These are phyloP conservation scores for Eudemis profundana DNA, from an alignment of 2,888 invertebrate genomes.

Conservation along the genomic window DNA sequence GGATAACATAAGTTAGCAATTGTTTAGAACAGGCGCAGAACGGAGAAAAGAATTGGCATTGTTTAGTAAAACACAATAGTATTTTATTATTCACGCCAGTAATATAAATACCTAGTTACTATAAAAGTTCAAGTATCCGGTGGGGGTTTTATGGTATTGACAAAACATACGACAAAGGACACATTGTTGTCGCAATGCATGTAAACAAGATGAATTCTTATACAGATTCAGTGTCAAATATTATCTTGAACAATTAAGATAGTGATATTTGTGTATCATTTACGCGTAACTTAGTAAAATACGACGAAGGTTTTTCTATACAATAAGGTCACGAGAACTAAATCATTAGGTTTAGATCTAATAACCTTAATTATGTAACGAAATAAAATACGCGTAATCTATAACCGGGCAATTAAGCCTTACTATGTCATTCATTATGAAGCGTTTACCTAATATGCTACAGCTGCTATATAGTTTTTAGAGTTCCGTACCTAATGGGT, in stretches of 20 bases:
- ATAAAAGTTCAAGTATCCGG: constrained; percentile 3
- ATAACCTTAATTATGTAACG: background rate
- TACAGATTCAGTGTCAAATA: constrained; percentile 27
- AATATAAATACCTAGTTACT: no score
- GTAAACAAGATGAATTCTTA: constrained; percentile 22
- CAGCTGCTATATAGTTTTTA: no score
- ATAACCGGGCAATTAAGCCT: no score
- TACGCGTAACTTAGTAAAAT: constrained; percentile 10
- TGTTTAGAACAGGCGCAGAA: no score
- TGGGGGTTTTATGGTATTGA: background rate
- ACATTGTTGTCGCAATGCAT: constrained; percentile 7
- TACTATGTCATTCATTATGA: no score
- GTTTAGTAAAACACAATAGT: no score
- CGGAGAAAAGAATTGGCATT: no score
- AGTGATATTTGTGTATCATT: constrained; percentile 27
- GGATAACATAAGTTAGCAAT: no score
- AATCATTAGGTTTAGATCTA: background rate
- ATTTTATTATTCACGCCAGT: no score
- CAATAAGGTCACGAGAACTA: constrained; percentile 1
- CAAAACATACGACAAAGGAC: constrained; percentile 10
- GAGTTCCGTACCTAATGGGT: no score
- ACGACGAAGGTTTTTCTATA: background rate
- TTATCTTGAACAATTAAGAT: constrained; percentile 31
- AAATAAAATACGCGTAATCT: background rate
- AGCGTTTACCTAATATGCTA: no score